Conservation (phyloP, 2,888 invertebrate genomes). For the Stenodera caucasica region DNA sequence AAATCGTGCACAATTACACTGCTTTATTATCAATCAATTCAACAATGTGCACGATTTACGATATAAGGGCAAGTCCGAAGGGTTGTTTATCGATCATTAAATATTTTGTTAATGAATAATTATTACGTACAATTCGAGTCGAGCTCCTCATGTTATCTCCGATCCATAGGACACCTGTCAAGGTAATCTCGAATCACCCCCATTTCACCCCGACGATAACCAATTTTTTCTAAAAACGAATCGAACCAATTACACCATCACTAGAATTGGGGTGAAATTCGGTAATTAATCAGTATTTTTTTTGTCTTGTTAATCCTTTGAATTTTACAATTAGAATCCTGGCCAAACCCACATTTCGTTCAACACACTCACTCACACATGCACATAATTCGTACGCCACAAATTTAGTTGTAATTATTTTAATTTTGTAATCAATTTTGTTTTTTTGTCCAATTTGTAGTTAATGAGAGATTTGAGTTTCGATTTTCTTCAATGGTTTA, state of each 20-base stretch:
- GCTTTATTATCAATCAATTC: not conserved
- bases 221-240: not conserved
- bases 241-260: slow-evolving; percentile 15
- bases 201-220: not conserved
- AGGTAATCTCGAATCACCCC: not conserved
- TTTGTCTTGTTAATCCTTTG: not conserved
- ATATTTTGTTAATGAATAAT: not conserved
- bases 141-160: slow-evolving; percentile 48
- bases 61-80: no score
- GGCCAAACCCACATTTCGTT: slow-evolving; percentile 36
- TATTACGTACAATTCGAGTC: slow-evolving; percentile 43
- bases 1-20: no score
- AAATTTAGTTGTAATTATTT: not conserved
- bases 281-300: no score
- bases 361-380: not conserved
- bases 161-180: not conserved
- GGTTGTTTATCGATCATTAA: not conserved
- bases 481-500: not conserved
- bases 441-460: no score
- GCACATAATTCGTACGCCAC: not conserved
- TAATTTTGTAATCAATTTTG: no score
- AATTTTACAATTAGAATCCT: not conserved
- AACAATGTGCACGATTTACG: no score
- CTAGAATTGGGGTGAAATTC: no score
- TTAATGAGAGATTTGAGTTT: no score